Conservation (phyloP, 1,140 invertebrate species). For the Penaeus chinensis region DNA sequence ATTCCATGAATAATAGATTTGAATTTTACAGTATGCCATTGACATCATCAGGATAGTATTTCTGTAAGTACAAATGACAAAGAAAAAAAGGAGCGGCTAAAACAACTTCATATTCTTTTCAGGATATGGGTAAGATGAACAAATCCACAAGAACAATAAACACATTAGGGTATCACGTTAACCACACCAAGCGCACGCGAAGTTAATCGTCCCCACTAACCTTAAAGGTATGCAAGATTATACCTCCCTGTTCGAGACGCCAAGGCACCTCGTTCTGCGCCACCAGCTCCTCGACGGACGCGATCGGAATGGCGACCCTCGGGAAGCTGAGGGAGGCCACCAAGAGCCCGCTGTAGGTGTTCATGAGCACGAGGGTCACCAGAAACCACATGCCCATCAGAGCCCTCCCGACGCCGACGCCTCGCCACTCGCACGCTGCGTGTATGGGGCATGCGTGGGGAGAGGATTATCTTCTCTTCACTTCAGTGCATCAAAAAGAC, state of each 20-base stretch:
- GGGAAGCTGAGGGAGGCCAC: constrained; percentile 45
- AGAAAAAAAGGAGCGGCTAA: no score
- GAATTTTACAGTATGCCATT: no score
- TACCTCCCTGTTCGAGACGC: constrained; percentile 32
- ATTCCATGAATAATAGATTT: no score
- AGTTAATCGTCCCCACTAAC: background rate
- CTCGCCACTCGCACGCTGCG: background rate
- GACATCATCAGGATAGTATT: no score
- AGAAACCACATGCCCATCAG: constrained; percentile 46
- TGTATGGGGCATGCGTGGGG: no score
- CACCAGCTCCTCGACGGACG: constrained; percentile 41
- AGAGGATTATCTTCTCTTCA: no score
- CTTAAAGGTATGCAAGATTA: constrained; percentile 37
- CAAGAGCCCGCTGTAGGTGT: constrained; percentile 37
- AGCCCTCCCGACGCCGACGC: background rate
- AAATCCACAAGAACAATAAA: background rate
- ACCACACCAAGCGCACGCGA: background rate
- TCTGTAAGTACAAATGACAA: no score
- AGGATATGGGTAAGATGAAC: no score
- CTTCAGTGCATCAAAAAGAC: no score
- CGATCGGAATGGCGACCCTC: constrained; percentile 36
- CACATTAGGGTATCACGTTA: background rate
- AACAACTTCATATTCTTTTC: no score
- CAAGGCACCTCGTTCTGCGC: constrained; percentile 10
- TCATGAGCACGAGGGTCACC: constrained; percentile 37